Conservation (phyloP, 2,888 invertebrate genomes). For the Ommatoiulus sabulosus region DNA sequence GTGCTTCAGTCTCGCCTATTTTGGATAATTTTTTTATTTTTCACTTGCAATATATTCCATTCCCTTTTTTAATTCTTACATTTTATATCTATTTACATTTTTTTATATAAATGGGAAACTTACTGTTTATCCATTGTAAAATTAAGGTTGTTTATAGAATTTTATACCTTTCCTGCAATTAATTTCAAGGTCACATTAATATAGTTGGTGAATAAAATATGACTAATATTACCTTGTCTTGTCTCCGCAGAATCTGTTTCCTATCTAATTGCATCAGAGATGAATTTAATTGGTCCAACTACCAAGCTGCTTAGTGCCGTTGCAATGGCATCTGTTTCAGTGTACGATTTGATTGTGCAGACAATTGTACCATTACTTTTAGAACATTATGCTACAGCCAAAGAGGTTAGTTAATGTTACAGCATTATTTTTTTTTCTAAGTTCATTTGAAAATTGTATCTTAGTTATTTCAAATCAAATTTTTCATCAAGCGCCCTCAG, state of each 20-base stretch:
- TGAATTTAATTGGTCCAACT: conserved; percentile 52
- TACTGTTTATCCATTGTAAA: no score
- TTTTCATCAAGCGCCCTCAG: background rate
- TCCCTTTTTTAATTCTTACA: no score
- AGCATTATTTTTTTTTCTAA: background rate
- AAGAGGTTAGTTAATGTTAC: background rate
- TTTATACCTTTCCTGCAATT: no score
- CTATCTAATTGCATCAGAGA: conserved; percentile 23
- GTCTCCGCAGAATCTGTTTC: conserved; percentile 52
- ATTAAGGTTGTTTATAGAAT: no score
- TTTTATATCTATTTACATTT: background rate
- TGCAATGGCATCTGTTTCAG: conserved; percentile 16
- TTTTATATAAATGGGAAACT: no score
- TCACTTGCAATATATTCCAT: no score
- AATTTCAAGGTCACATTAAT: no score
- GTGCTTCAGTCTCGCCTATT: no score
- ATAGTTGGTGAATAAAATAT: background rate
- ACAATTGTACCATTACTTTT: conserved; percentile 37
- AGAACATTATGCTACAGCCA: background rate
- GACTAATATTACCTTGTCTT: background rate
- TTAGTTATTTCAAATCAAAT: background rate
- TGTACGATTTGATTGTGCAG: background rate
- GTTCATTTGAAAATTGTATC: background rate
- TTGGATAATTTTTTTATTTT: no score
- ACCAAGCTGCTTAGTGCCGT: conserved; percentile 50